Evolutionary conservation across 23 tunicate species (phyloP).

Genomic region (Diplosoma virens): DNA sequence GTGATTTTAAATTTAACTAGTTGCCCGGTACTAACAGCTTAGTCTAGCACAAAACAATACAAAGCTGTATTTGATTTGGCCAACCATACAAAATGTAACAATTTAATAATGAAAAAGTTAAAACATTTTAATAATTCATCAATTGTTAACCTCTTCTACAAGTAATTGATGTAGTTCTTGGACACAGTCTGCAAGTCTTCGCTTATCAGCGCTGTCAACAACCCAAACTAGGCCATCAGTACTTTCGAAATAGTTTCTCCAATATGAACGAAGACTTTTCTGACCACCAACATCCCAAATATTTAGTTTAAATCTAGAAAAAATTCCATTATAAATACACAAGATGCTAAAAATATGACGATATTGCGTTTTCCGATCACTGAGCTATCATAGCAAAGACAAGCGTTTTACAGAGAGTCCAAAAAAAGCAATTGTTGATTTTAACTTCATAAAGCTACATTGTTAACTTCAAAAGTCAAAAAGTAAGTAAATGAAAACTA

Average conservation of each 20-base stretch:
- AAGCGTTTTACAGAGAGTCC: too few species aligned
- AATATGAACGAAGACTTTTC: constrained; percentile 88
- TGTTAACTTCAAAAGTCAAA: too few species aligned
- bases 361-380: too few species aligned
- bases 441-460: too few species aligned
- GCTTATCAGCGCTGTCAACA: constrained; percentile 94
- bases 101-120: not conserved
- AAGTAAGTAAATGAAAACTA: too few species aligned
- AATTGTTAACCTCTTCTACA: constrained; percentile 59
- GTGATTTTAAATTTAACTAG: too few species aligned
- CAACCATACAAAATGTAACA: not conserved
- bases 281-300: constrained; percentile 99
- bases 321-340: too few species aligned
- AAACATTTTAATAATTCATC: not conserved
- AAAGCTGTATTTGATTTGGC: not conserved
- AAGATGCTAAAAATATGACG: too few species aligned
- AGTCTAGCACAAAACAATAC: not conserved
- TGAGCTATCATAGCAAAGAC: too few species aligned
- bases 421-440: too few species aligned
- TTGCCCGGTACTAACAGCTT: too few species aligned
- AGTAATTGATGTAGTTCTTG: constrained; percentile 79
- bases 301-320: constrained; percentile 74
- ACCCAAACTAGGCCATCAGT: constrained; percentile 99
- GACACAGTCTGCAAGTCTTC: constrained; percentile 82
- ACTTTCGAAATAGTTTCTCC: constrained; percentile 98